A percentile compares a stretch with the other conserved stretches of the same genome.
Evolutionary conservation across 2,113 vertebrate species (phyloP).

Genomic region (Chrysochloris asiatica): DNA sequence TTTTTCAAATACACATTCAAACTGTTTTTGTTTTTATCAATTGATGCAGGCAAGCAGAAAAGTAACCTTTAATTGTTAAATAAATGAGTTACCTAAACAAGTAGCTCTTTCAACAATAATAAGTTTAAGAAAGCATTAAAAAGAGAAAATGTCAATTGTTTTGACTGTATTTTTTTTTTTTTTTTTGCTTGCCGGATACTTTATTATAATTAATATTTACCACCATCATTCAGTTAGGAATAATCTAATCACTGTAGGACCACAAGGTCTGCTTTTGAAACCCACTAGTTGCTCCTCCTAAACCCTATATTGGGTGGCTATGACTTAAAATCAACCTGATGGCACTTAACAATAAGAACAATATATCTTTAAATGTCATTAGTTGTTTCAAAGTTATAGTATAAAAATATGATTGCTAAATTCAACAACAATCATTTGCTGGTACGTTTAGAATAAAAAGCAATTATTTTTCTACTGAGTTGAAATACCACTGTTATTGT

Average conservation of each 20-base stretch:
- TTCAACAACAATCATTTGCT: background rate
- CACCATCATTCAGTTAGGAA: slow-evolving; percentile 16
- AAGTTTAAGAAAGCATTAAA: background rate
- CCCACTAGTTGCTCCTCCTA: no score
- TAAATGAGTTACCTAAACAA: slow-evolving; percentile 51
- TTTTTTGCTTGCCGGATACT: background rate
- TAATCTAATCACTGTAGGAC: no score
- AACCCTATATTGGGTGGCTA: no score
- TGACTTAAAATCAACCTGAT: no score
- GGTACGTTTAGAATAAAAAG: background rate
- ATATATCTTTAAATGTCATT: slow-evolving; percentile 23
- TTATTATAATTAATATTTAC: slow-evolving; percentile 1
- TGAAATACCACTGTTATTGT: no score
- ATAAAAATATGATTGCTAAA: background rate
- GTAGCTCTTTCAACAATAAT: background rate
- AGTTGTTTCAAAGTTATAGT: background rate
- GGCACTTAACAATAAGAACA: no score
- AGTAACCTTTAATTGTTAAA: slow-evolving; percentile 52
- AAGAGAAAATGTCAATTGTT: background rate
- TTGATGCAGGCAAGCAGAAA: slow-evolving; percentile 30
- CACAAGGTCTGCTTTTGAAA: no score
- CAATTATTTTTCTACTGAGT: background rate
- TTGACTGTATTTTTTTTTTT: slow-evolving; percentile 14
- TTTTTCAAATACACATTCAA: slow-evolving; percentile 44
- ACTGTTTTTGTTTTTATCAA: slow-evolving; percentile 34